Evolutionary conservation across 2,113 vertebrate genomes (phyloP).

Genomic region (Sarotherodon lohbergeri): DNA sequence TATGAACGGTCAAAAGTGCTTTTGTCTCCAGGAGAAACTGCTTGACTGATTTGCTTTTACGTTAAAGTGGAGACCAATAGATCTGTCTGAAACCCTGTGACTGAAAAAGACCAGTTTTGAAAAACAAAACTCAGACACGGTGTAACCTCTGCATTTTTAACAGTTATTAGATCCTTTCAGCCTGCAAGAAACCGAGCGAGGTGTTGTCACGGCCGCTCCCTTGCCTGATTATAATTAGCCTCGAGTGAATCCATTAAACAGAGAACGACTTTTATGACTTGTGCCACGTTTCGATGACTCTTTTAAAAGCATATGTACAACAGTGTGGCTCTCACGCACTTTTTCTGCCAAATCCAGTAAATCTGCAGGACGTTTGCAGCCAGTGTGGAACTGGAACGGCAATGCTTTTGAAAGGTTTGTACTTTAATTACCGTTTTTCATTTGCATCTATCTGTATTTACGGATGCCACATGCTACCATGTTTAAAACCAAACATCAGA

Average conservation of each 20-base stretch:
- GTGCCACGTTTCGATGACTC: background rate
- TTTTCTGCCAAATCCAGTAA: background rate
- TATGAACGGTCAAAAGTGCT: background rate
- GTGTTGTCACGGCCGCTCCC: background rate
- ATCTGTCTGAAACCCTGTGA: background rate
- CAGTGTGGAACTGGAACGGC: background rate
- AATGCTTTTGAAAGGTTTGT: background rate
- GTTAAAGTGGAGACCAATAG: background rate
- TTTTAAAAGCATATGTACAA: background rate
- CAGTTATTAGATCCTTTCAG: background rate
- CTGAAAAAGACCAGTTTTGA: background rate
- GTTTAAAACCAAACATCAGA: background rate
- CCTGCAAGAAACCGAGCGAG: background rate
- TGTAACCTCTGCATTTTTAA: background rate
- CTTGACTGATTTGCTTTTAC: slow-evolving; percentile 10
- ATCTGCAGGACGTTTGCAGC: background rate
- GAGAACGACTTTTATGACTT: background rate
- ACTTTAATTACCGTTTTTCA: background rate
- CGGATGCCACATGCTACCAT: background rate
- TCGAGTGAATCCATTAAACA: background rate
- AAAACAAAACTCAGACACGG: accelerated
- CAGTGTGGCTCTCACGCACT: background rate
- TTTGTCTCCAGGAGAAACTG: background rate
- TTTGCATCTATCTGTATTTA: background rate
- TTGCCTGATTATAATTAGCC: background rate